These are phyloP conservation scores for Drosophila tripunctata DNA, from an alignment of 2,888 invertebrate genomes.

Conservation along the genomic window DNA sequence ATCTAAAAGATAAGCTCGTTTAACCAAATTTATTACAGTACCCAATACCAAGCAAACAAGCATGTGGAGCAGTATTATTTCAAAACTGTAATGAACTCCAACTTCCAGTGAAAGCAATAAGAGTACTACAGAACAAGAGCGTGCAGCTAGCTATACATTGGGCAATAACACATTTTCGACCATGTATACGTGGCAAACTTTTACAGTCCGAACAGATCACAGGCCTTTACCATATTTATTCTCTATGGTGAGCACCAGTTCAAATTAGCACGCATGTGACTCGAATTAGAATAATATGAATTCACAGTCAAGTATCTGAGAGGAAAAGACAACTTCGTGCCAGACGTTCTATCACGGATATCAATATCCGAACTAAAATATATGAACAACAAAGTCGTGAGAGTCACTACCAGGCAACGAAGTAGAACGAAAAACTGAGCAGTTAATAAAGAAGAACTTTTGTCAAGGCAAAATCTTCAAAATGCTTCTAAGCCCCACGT, in stretches of 20 bases:
- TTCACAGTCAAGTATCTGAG: background rate
- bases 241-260: background rate
- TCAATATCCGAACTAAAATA: background rate
- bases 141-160: background rate
- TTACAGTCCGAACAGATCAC: background rate
- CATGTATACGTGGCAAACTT: too few relatives aligned
- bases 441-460: background rate
- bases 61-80: conserved; percentile 11
- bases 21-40: background rate
- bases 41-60: conserved; percentile 8
- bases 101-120: conserved; percentile 3
- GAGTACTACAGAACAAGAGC: conserved; percentile 2
- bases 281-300: background rate
- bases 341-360: conserved; percentile 7
- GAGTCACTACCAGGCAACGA: background rate
- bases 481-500: conserved; percentile 7
- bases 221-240: conserved; percentile 1
- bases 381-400: background rate
- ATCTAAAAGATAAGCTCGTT: background rate
- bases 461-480: conserved; percentile 1
- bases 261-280: conserved; percentile 5
- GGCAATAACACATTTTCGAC: too few relatives aligned
- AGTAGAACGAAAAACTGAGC: conserved; percentile 6
- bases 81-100: background rate
- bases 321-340: conserved; percentile 3